Conservation (phyloP, 2,888 invertebrate genomes). For the Limnephilus lunatus region DNA sequence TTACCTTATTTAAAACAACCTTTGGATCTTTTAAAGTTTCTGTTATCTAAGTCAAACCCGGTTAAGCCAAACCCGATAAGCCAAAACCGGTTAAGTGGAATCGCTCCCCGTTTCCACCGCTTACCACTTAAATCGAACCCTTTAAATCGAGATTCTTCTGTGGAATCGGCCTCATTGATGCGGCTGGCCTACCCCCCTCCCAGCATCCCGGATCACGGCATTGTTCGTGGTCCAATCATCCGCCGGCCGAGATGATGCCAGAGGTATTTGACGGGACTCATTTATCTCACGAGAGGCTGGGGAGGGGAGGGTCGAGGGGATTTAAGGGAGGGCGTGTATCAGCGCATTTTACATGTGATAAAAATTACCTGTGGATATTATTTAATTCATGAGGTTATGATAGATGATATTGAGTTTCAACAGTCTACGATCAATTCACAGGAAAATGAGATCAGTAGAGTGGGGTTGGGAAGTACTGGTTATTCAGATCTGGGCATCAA, state of each 20-base stretch:
- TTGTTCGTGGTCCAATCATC: conserved; percentile 2
- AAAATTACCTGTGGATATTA: neutral
- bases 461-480: neutral
- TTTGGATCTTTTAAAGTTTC: too few relatives aligned
- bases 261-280: neutral
- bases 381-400: neutral
- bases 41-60: too few relatives aligned
- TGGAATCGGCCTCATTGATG: neutral
- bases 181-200: neutral
- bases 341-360: neutral
- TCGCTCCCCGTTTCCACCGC: too few relatives aligned
- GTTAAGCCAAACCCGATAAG: too few relatives aligned
- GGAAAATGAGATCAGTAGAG: neutral
- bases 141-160: neutral
- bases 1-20: too few relatives aligned
- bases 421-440: too few relatives aligned
- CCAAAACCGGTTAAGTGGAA: too few relatives aligned
- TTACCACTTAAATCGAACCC: neutral
- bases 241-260: neutral
- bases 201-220: neutral
- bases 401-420: neutral
- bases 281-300: neutral
- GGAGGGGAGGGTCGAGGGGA: neutral
- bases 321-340: neutral
- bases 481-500: neutral